Evolutionary conservation across 2,113 vertebrate genomes (phyloP).

Genomic region (Piliocolobus tephrosceles): DNA sequence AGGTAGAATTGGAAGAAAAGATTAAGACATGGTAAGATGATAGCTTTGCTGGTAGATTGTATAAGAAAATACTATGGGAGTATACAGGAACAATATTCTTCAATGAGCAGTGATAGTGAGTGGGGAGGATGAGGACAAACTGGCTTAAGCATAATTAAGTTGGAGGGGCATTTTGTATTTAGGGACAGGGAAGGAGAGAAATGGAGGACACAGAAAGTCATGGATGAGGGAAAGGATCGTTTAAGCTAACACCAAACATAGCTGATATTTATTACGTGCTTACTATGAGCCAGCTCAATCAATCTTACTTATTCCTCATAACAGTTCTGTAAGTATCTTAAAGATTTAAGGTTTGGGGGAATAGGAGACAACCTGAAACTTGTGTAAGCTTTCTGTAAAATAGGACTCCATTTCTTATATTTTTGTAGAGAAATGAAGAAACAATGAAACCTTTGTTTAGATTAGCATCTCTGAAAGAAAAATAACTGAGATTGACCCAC

Average conservation of each 20-base stretch:
- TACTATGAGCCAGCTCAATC: background rate
- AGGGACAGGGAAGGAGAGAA: background rate
- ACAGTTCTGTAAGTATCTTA: background rate
- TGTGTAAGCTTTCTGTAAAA: background rate
- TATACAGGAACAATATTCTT: accelerated
- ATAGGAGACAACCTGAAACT: background rate
- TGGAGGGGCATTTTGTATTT: background rate
- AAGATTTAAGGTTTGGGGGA: background rate
- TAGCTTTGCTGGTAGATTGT: background rate
- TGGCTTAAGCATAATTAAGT: background rate
- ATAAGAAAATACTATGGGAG: background rate
- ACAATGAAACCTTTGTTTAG: background rate
- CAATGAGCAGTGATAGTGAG: background rate
- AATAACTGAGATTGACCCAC: background rate
- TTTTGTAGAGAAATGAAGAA: constrained; percentile 13
- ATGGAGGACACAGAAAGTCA: background rate
- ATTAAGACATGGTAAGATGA: background rate
- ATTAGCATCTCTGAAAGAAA: background rate
- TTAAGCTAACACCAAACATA: background rate
- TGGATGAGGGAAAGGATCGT: background rate
- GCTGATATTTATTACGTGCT: background rate
- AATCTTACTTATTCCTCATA: background rate
- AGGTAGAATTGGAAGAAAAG: background rate
- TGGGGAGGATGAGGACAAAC: background rate
- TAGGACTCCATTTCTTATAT: background rate